Evolutionary conservation across 1,140 invertebrate species (phyloP).

Genomic region (Ephestia elutella): DNA sequence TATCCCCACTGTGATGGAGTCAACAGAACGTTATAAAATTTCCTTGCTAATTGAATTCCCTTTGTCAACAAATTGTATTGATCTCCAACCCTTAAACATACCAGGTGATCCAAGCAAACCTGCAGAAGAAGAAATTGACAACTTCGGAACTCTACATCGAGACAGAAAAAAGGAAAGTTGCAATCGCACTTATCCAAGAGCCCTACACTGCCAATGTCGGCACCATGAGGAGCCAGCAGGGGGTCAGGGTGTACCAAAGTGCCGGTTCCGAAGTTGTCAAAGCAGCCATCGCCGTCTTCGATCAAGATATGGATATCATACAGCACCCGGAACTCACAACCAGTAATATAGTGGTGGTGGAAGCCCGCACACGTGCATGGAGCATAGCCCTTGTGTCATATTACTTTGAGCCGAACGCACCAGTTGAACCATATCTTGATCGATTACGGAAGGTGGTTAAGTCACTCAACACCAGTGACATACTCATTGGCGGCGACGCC

Average conservation of each 20-base stretch:
- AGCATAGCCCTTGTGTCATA: neutral
- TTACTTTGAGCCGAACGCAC: neutral
- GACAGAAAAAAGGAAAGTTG: neutral
- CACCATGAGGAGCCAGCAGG: neutral
- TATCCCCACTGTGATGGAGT: no score
- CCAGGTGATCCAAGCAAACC: neutral
- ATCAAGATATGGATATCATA: slow-evolving; percentile 3
- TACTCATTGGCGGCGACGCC: slow-evolving; percentile 21
- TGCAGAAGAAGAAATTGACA: slow-evolving; percentile 5
- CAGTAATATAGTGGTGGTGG: neutral
- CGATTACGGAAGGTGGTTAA: neutral
- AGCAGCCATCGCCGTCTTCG: slow-evolving; percentile 17
- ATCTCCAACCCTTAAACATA: neutral
- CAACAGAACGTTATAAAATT: no score
- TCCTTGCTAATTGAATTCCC: no score
- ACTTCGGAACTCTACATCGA: slow-evolving; percentile 7
- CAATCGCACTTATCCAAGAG: slow-evolving; percentile 4
- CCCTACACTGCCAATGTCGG: neutral
- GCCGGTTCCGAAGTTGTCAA: slow-evolving; percentile 1
- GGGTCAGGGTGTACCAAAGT: slow-evolving; percentile 13
- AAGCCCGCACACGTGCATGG: neutral
- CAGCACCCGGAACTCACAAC: slow-evolving; percentile 14
- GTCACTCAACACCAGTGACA: neutral
- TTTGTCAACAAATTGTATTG: no score
- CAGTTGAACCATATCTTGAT: no score